These are phyloP conservation scores for Scaptodrosophila latifasciaeformis DNA, from an alignment of 2,888 invertebrate species.

Conservation along the genomic window DNA sequence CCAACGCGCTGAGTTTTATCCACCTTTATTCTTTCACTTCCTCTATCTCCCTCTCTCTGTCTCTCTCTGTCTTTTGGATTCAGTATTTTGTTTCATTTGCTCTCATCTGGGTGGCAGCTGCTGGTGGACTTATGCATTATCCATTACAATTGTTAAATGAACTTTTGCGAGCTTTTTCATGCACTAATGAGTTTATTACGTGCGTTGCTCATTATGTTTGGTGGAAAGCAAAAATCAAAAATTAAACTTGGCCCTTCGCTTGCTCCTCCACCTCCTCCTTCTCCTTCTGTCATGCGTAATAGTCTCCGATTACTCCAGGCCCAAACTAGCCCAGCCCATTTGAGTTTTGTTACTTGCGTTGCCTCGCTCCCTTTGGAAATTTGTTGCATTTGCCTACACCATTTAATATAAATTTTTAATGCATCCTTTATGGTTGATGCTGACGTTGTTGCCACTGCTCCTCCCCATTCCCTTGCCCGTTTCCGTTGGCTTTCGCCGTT, in stretches of 20 bases:
- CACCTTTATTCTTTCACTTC: not conserved
- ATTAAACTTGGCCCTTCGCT: not conserved
- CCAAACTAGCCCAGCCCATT: not conserved
- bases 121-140: slow-evolving; percentile 47
- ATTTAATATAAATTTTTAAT: slow-evolving; percentile 4
- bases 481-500: no score
- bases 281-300: no score
- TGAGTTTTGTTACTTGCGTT: not conserved
- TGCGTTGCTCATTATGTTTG: not conserved
- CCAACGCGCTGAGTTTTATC: not conserved
- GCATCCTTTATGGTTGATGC: not conserved
- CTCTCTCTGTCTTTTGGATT: not conserved
- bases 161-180: slow-evolving; percentile 43
- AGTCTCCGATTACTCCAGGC: not conserved
- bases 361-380: not conserved
- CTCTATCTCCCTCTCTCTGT: not conserved
- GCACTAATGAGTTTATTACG: slow-evolving; percentile 58
- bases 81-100: not conserved
- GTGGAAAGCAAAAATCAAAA: slow-evolving; percentile 37
- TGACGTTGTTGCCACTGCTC: no score
- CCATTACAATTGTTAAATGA: slow-evolving; percentile 63
- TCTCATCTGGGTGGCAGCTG: not conserved
- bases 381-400: not conserved
- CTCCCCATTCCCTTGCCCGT: no score
- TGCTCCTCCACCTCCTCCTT: no score